Percentiles rank a stretch among this genome's conserved stretches.
Conservation (phyloP, 2,888 invertebrate genomes). For the Sinotaia quadrata region DNA sequence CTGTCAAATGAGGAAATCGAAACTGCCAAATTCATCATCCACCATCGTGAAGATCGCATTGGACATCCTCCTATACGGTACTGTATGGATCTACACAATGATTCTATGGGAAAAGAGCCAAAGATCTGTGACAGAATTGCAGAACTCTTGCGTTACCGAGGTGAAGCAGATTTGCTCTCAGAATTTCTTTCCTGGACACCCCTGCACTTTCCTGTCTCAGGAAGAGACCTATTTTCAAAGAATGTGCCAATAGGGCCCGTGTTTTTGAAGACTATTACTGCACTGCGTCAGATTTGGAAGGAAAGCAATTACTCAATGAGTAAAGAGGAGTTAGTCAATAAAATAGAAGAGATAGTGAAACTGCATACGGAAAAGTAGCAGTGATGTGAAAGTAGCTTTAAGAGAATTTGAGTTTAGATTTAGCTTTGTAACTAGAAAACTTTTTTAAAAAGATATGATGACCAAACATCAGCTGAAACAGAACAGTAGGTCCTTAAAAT, state of each 20-base stretch:
- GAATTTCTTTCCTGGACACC: slow-evolving; percentile 82
- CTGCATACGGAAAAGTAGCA: too few relatives aligned
- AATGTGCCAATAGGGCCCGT: slow-evolving; percentile 72
- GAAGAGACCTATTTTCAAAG: slow-evolving; percentile 77
- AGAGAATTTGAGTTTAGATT: too few relatives aligned
- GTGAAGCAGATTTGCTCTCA: slow-evolving; percentile 77
- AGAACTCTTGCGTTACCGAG: slow-evolving; percentile 87
- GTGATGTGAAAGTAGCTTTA: too few relatives aligned
- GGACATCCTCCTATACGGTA: slow-evolving; percentile 73
- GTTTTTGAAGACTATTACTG: slow-evolving; percentile 81
- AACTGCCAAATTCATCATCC: slow-evolving; percentile 83
- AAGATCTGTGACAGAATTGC: slow-evolving; percentile 79
- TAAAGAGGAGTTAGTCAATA: slow-evolving; percentile 80
- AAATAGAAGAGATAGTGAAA: slow-evolving; percentile 49
- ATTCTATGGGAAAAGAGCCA: slow-evolving; percentile 73
- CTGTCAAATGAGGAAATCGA: slow-evolving; percentile 89
- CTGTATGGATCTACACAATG: slow-evolving; percentile 63
- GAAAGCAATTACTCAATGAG: slow-evolving; percentile 82
- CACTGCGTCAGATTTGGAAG: slow-evolving; percentile 86
- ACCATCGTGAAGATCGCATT: slow-evolving; percentile 77
- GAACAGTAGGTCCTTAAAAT: too few relatives aligned
- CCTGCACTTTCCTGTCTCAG: slow-evolving; percentile 84
- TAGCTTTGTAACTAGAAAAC: too few relatives aligned
- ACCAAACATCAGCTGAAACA: too few relatives aligned
- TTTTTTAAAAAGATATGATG: too few relatives aligned